Conservation (phyloP, 2,113 vertebrate genomes). For the Ictalurus punctatus region DNA sequence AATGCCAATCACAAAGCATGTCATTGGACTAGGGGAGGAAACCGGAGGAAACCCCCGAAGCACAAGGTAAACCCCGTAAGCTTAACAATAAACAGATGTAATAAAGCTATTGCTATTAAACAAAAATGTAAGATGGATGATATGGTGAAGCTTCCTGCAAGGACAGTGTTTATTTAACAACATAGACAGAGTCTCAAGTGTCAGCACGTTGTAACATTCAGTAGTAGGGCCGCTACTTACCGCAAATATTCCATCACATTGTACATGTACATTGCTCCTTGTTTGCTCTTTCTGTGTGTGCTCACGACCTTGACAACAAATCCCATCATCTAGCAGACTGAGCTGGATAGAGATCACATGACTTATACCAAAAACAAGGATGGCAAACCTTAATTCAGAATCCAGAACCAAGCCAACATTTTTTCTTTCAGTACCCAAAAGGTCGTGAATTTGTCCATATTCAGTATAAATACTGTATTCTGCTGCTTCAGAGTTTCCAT, state of each 20-base stretch:
- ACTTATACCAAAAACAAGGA: neutral
- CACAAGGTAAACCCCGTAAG: neutral
- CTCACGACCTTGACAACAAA: neutral
- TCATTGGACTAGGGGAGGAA: too few species aligned
- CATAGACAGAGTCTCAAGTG: too few species aligned
- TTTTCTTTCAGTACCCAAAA: neutral
- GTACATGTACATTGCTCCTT: neutral
- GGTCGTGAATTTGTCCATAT: neutral
- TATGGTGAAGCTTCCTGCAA: too few species aligned
- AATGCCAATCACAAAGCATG: too few species aligned
- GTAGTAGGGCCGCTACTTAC: too few species aligned
- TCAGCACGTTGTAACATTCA: too few species aligned
- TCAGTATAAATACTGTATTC: too few species aligned
- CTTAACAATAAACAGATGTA: neutral
- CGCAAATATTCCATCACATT: too few species aligned
- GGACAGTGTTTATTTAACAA: too few species aligned
- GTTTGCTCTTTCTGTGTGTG: neutral
- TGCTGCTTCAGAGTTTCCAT: neutral
- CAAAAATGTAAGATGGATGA: too few species aligned
- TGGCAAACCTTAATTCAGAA: neutral
- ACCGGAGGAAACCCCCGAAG: too few species aligned
- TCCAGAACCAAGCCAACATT: neutral
- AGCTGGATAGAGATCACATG: neutral
- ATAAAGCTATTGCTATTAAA: too few species aligned
- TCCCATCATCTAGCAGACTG: conserved; percentile 1